Base-by-base conservation (phyloP, 2,113 vertebrate genomes). In the Scortum barcoo region DNA sequence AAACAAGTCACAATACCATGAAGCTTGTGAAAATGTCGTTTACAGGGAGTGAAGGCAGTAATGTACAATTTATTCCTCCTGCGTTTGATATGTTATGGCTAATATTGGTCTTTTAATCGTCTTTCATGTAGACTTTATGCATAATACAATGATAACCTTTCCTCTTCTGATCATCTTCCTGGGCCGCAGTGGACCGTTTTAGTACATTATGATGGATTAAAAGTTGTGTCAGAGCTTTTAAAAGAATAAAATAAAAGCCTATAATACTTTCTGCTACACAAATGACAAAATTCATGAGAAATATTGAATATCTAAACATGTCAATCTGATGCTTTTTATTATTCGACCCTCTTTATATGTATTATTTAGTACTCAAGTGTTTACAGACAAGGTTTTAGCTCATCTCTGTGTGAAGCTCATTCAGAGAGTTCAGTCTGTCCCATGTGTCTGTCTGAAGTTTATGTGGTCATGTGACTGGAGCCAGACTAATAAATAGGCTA, bases 381-480 rank as follows among this genome's bases (percentile, higher is more conserved):
- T 42, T 42, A 42, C 40, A 16, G 42, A 16, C 12, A 16, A 48
- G 46, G 60, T 40, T 38, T 38, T 7, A 11, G 12, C 22, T 26
- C 22, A 8, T 24, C 40, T 17, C 38, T 40, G 28, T 72, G 54
- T 26, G 46, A 68, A 33, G 46, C 51, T 57, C 40, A 2, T 56
- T 71, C 57, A 38, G 19, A 22, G 54, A 63, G 51, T 28, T 60
- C 22, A 66, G 38, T 24, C 44, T 44, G 2, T 20, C 42, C 40
- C 28, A 26, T 20, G n/a, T 4, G 6, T 67, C 50, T 3, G 19
- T n/a, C 6, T 66, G 16, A 67, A 28, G 26, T 68, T 13, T 12
- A 0, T 0, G 48, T 9, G 4, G 20, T 76, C 78, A 69, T 72
- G 62, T 80, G 70, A 79, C 28, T 60, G 17, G 19, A 76, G 66